A percentile compares a stretch with the other conserved stretches of the same genome.
Evolutionary conservation across 1,140 invertebrate genomes (phyloP).

Genomic region (Ephestia elutella): DNA sequence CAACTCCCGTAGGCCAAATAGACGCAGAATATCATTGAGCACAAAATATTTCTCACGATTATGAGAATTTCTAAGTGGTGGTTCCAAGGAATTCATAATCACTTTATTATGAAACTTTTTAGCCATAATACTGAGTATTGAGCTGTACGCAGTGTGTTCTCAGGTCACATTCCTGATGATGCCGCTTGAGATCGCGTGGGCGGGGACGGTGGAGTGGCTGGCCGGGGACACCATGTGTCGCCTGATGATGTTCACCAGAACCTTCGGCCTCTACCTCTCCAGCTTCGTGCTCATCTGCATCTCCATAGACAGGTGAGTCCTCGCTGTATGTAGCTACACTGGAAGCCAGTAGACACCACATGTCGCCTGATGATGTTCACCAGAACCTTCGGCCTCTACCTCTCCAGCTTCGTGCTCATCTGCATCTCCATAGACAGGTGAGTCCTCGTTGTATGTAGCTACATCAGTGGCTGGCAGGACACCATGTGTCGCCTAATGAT

Average conservation of each 20-base stretch:
- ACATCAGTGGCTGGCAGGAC: slow-evolving; percentile 88
- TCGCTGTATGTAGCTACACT: slow-evolving; percentile 44
- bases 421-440: slow-evolving; percentile 92
- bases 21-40: too few species aligned
- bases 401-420: slow-evolving; percentile 90
- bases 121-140: slow-evolving; percentile 12
- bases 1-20: too few species aligned
- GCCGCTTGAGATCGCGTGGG: slow-evolving; percentile 93
- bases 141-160: slow-evolving; percentile 30
- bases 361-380: slow-evolving; percentile 91
- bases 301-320: slow-evolving; percentile 87
- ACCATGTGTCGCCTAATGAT: slow-evolving; percentile 87
- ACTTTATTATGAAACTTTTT: slow-evolving; percentile 10
- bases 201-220: slow-evolving; percentile 86
- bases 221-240: slow-evolving; percentile 87
- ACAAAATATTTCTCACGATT: too few species aligned
- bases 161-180: slow-evolving; percentile 93
- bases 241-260: slow-evolving; percentile 88
- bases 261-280: slow-evolving; percentile 90
- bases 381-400: slow-evolving; percentile 87
- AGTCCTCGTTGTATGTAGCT: too few species aligned
- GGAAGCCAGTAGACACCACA: slow-evolving; percentile 85
- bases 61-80: too few species aligned
- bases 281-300: slow-evolving; percentile 92
- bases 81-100: too few species aligned